These are phyloP conservation scores for Strigops habroptila DNA, from an alignment of 2,113 vertebrate genomes.

Conservation along the genomic window DNA sequence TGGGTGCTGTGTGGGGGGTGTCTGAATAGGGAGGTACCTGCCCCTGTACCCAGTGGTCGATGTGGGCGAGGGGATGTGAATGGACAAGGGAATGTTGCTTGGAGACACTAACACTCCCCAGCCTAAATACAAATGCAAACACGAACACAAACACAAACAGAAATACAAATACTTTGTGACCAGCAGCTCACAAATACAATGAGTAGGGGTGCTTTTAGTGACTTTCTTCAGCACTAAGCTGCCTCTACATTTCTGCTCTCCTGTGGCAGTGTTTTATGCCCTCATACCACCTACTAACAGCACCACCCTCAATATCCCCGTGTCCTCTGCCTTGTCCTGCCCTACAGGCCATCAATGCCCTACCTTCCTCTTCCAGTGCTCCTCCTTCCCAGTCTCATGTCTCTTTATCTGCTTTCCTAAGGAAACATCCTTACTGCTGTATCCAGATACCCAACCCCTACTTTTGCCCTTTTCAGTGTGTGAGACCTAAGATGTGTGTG, in stretches of 20 bases:
- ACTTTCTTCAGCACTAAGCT: not conserved
- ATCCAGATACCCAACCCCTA: not conserved
- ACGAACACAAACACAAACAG: not conserved
- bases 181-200: not conserved
- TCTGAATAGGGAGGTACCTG: not conserved
- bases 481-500: not conserved
- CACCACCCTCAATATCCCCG: not conserved
- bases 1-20: accelerated
- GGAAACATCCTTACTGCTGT: not conserved
- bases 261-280: not conserved
- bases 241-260: not conserved
- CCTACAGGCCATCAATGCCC: not conserved
- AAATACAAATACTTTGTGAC: not conserved
- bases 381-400: not conserved
- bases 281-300: not conserved
- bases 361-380: not conserved
- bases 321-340: not conserved
- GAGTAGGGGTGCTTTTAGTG: not conserved
- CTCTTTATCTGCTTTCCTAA: not conserved
- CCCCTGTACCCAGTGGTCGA: accelerated
- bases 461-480: not conserved
- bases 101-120: not conserved
- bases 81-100: not conserved
- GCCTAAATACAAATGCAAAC: not conserved
- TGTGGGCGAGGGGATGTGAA: accelerated